Evolutionary conservation across 2,113 vertebrate species (phyloP).

Genomic region (Eptesicus fuscus): DNA sequence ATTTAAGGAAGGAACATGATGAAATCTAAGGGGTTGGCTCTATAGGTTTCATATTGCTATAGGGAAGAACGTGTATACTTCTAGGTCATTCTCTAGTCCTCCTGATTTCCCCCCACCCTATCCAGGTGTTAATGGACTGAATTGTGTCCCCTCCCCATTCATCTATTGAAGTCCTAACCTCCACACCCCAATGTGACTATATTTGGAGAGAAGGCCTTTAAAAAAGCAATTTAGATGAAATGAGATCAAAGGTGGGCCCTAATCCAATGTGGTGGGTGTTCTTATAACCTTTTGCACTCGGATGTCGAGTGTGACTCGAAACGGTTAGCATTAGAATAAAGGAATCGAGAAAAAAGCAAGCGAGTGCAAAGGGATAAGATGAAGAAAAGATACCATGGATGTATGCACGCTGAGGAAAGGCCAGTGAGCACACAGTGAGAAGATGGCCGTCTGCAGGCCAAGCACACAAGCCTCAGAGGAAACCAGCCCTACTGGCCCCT

Average conservation of each 20-base stretch:
- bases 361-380: no score
- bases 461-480: not conserved
- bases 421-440: not conserved
- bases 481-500: not conserved
- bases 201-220: not conserved
- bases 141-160: not conserved
- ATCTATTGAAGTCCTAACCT: not conserved
- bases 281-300: no score
- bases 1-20: not conserved
- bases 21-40: not conserved
- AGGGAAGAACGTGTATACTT: not conserved
- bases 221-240: not conserved
- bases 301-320: no score
- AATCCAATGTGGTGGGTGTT: not conserved
- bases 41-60: not conserved
- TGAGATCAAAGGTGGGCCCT: not conserved
- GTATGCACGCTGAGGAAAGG: rapidly evolving
- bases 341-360: no score
- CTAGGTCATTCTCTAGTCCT: not conserved
- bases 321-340: no score
- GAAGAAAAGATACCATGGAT: not conserved
- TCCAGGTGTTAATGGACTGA: not conserved
- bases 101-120: not conserved
- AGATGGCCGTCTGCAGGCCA: not conserved
- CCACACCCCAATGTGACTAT: not conserved